Base-by-base conservation (phyloP, 2,797 vertebrate species). In the Harpagifer antarcticus region DNA sequence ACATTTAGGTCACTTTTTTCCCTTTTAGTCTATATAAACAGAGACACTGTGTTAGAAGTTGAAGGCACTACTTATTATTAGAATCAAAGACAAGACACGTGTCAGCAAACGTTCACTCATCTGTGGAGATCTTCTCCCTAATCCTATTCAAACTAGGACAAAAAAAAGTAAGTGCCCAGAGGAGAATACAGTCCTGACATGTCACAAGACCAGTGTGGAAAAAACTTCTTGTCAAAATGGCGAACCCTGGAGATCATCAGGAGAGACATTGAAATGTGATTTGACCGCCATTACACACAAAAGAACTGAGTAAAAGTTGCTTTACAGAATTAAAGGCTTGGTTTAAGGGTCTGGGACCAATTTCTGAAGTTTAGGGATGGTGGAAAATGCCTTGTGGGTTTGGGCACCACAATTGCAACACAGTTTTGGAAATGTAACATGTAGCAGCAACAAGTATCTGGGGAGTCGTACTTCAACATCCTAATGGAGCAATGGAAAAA, bases 361-460 rank as follows among this genome's bases (percentile, higher is more conserved):
- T 75, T 77, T 85, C 20, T 68, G 40, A 81, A 73, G 52, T 86
- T 78, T 71, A 71, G 71, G 33, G 65, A 74, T 58, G 59, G 55
- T 72, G 88, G 83, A 90, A 93, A 92, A 90, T 74, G 69, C 67
- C 81, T 86, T 79, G 84, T 85, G 89, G 89, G 61, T 87, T 89
- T 68, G 27, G 61, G 48, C 17, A 77, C 69, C 71, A 74, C 76
- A 85, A 43, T 71, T 91, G 83, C 84, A 87, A 83, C 79, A 89
- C n/a, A 71, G 42, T 64, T 72, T 68, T 84, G 49, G 65, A 73
- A 78, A 68, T 76, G 43, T 52, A 65, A 57, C 52, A 66, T 77
- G 66, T 40, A 66, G 47, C 16, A 71, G 43, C 7, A 72, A 72
- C 48, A 43, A 54, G 52, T 68, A 40, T 10, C 14, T 43, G 11